phyloP scores from a whole-genome alignment of 1,140 invertebrate genomes.

The Sitophilus oryzae region DNA sequence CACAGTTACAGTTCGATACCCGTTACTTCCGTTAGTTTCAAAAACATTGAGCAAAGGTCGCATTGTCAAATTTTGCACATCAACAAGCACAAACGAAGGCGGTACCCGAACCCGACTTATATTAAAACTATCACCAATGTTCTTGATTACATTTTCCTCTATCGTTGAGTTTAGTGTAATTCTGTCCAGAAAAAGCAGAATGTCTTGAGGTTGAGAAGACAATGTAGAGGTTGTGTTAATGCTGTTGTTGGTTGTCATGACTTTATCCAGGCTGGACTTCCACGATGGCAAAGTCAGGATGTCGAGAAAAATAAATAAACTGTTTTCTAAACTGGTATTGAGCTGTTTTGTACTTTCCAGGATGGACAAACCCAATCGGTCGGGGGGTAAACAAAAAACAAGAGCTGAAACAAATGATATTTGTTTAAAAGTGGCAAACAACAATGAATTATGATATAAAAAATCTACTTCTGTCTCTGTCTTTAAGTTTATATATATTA shows the following conservation, averaged over 20 bases:
- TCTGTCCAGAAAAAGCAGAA: constrained; percentile 30
- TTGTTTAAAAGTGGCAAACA: background rate
- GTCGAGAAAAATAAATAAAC: constrained; percentile 38
- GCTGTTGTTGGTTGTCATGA: background rate
- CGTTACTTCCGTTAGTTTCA: constrained; percentile 26
- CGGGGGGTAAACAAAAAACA: constrained; percentile 36
- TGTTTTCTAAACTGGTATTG: constrained; percentile 33
- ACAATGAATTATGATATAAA: background rate
- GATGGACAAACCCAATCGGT: constrained; percentile 33
- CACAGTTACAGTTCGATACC: constrained; percentile 26
- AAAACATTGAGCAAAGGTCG: constrained; percentile 30
- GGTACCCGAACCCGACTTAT: background rate
- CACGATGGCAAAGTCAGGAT: constrained; percentile 37
- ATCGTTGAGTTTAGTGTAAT: constrained; percentile 21
- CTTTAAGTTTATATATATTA: too few relatives aligned
- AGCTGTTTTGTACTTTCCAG: constrained; percentile 31
- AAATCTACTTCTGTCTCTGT: too few relatives aligned
- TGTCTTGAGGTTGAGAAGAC: constrained; percentile 19
- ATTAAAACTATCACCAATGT: constrained; percentile 14
- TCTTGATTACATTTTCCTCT: constrained; percentile 25
- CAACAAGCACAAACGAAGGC: constrained; percentile 26
- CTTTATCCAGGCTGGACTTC: constrained; percentile 19
- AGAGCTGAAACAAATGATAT: constrained; percentile 35
- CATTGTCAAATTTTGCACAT: constrained; percentile 30
- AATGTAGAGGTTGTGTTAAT: constrained; percentile 4